Evolutionary conservation across 2,113 vertebrate genomes (phyloP).

Genomic region (Cepphus grylle): DNA sequence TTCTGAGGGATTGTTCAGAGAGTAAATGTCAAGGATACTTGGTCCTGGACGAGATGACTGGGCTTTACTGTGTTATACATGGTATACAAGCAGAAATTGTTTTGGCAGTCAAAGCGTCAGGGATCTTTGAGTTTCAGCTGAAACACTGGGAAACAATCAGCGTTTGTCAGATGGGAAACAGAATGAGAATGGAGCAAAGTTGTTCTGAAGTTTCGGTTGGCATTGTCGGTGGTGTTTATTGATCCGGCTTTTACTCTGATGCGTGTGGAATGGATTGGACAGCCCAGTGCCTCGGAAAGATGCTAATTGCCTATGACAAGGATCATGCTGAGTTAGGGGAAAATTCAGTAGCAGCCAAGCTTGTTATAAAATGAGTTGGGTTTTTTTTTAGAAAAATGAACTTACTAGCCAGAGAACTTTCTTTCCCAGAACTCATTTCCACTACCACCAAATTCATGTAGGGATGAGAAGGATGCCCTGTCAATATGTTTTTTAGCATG

Average conservation of each 20-base stretch:
- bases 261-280: background rate
- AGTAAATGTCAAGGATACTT: background rate
- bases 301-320: conserved; percentile 6
- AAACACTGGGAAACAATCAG: background rate
- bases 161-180: background rate
- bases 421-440: background rate
- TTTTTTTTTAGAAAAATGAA: background rate
- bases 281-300: background rate
- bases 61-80: background rate
- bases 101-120: background rate
- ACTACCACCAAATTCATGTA: background rate
- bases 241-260: conserved; percentile 25
- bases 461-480: background rate
- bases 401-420: background rate
- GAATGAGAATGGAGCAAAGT: background rate
- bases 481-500: background rate
- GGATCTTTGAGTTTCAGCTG: background rate
- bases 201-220: background rate
- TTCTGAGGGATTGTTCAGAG: background rate
- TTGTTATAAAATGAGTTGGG: background rate
- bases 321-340: background rate
- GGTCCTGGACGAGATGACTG: background rate
- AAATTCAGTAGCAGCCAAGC: background rate
- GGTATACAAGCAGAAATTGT: background rate
- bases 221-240: background rate